Percentiles rank a stretch among this genome's conserved stretches.
Conservation (phyloP, 2,113 vertebrate species). For the Elephas maximus region DNA sequence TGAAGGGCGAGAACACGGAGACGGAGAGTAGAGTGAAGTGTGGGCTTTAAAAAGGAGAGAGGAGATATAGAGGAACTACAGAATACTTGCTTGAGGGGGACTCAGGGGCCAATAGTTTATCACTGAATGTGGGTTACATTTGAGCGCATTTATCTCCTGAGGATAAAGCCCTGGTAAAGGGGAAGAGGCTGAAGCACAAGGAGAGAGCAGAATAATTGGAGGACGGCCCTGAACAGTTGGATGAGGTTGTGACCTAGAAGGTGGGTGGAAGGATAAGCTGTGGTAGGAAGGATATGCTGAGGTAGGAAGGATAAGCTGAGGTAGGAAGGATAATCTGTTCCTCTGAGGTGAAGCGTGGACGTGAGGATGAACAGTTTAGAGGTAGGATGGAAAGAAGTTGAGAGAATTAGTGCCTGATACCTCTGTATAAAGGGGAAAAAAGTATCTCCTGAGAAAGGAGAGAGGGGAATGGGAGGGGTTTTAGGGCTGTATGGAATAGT, state of each 20-base stretch:
- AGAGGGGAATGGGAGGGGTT: neutral
- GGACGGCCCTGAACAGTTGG: neutral
- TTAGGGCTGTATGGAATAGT: fast-evolving
- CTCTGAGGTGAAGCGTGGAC: neutral
- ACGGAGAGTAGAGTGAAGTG: too few relatives aligned
- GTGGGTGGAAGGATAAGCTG: neutral
- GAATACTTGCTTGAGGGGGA: neutral
- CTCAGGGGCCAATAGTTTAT: neutral
- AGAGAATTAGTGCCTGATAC: neutral
- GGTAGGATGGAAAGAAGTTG: neutral
- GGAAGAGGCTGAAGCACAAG: neutral
- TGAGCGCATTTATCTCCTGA: neutral
- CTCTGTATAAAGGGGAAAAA: neutral
- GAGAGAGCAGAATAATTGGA: neutral
- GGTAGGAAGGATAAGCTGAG: too few relatives aligned
- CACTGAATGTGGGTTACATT: too few relatives aligned
- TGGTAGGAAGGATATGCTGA: neutral
- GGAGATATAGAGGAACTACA: too few relatives aligned
- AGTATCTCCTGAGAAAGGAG: neutral
- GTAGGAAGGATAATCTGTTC: neutral
- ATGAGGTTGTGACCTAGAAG: neutral
- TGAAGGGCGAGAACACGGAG: neutral
- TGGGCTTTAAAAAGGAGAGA: neutral
- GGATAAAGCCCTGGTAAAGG: neutral
- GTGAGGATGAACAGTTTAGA: neutral